Evolutionary conservation across 2,113 vertebrate species (phyloP).

Genomic region (Aspiorhynchus laticeps): DNA sequence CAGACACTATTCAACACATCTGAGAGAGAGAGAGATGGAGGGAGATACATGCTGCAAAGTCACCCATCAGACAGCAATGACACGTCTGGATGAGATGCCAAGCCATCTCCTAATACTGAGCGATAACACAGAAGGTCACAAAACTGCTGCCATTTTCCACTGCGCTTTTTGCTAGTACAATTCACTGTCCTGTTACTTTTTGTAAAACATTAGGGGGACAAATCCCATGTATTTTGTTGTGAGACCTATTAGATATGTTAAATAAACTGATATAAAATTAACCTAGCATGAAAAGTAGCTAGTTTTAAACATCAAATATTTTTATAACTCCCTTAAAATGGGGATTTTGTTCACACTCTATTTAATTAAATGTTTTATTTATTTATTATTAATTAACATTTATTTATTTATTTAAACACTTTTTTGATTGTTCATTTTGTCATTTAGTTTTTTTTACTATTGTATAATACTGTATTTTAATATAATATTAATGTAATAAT

Average conservation of each 20-base stretch:
- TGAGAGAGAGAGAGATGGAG: neutral
- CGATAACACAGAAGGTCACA: slow-evolving; percentile 44
- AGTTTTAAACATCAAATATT: neutral
- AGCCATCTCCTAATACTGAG: slow-evolving; percentile 25
- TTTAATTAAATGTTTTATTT: too few relatives aligned
- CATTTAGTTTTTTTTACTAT: too few relatives aligned
- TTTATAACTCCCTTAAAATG: too few relatives aligned
- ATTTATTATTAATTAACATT: too few relatives aligned
- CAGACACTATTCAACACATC: slow-evolving; percentile 23
- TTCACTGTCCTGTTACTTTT: neutral
- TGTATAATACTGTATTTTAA: too few relatives aligned
- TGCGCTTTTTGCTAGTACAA: neutral
- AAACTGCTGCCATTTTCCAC: neutral
- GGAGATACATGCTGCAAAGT: slow-evolving; percentile 45
- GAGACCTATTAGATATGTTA: neutral
- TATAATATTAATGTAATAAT: too few relatives aligned
- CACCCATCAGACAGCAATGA: slow-evolving; percentile 44
- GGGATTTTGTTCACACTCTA: too few relatives aligned
- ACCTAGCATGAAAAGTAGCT: too few relatives aligned
- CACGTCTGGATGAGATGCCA: slow-evolving; percentile 18
- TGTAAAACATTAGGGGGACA: neutral
- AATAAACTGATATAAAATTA: too few relatives aligned
- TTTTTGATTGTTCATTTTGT: too few relatives aligned
- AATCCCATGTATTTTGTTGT: neutral
- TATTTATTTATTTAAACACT: too few relatives aligned